Evolutionary conservation across 2,113 vertebrate species (phyloP), one percentile per base, ranked within the genome.

Genomic region (Petrocephalus zakoni): DNA sequence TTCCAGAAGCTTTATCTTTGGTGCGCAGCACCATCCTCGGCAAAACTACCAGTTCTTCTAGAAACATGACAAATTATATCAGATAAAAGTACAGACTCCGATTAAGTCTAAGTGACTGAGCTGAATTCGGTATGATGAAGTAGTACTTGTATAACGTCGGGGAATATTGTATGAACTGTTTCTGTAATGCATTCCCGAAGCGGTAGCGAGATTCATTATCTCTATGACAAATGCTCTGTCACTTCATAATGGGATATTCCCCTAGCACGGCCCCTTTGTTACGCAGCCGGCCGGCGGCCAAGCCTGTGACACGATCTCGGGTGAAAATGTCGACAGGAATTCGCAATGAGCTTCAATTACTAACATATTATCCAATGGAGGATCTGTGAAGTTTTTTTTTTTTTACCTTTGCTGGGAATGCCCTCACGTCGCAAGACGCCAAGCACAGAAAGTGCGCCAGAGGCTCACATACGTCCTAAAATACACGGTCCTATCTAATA

Each of bases 321-420:
- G 84, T 95, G 95, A 95, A 97, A 96, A 95, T 96, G 95, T 95
- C 96, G 96, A 97, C 96, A 97, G 96, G 96, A 97, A 96, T 97
- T 97, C 96, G 94, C 97, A 97, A 97, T 97, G 97, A 97, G 97
- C 96, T 97, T 97, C 97, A 98, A 97, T 98, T 97, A 97, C 97
- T 96, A 96, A 96, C 96, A 97, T 95, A 97, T 97, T 97, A 97
- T 96, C n/a, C 53, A 21, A 37, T 58, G 25, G 8, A 68, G 11
- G 25, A 68, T 37, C 17, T 25, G 22, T n/a, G 37, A 87, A 37
- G 55, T 22, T 42, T 68, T 87, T 29, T 19, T 7, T 19, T 29
- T 37, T 61, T 34, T 78, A 78, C 72, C 15, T 42, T 42, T 15
- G 72, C 34, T 78, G 4, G 85, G 85, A 87, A 68, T 87, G 42